Evolutionary conservation across 1,140 invertebrate species (phyloP).

Genomic region (Halesus radiatus): DNA sequence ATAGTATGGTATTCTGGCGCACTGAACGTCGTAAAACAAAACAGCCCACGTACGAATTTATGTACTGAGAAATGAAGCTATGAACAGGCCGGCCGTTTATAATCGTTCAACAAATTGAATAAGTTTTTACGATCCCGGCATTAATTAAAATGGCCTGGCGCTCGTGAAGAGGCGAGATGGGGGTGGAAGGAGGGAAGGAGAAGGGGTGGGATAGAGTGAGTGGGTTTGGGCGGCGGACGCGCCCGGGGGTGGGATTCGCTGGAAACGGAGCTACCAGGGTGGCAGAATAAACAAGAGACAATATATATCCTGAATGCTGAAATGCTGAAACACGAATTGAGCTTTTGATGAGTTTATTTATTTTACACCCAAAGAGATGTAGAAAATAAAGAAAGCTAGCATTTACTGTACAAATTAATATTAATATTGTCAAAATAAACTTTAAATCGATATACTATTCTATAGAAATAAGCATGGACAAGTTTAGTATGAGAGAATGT

Average conservation of each 20-base stretch:
- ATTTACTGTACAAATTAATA: no score
- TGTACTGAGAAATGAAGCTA: slow-evolving; percentile 46
- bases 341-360: no score
- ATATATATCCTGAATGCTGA: no score
- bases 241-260: neutral
- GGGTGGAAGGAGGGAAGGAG: neutral
- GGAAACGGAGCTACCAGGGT: slow-evolving; percentile 20
- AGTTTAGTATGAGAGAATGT: no score
- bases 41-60: slow-evolving; percentile 23
- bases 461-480: no score
- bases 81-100: slow-evolving; percentile 33
- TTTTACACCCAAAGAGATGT: no score
- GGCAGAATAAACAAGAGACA: slow-evolving; percentile 14
- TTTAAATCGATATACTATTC: no score
- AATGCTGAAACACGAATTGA: no score
- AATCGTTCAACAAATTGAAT: slow-evolving; percentile 54
- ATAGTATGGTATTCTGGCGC: neutral
- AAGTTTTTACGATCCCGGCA: slow-evolving; percentile 52
- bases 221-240: neutral
- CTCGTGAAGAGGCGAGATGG: neutral
- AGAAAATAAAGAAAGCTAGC: no score
- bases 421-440: no score
- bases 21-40: slow-evolving; percentile 41
- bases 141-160: slow-evolving; percentile 51
- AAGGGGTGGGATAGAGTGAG: no score